Evolutionary conservation across 2,797 vertebrate genomes (phyloP).

Genomic region (Typhlichthys subterraneus): DNA sequence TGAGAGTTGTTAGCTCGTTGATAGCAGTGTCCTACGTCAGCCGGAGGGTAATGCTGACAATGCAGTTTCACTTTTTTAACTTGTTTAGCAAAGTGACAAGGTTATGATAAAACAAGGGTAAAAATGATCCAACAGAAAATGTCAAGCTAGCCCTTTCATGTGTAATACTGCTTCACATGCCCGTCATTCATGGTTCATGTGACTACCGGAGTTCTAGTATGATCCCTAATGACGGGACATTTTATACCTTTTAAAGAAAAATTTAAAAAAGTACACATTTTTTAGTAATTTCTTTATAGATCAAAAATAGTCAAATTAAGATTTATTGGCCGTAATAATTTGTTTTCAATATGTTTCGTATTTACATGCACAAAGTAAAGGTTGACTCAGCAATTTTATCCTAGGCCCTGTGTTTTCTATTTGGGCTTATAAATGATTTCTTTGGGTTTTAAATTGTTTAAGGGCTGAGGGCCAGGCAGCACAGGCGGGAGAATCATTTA

Average conservation of each 20-base stretch:
- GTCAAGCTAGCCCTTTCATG: constrained; percentile 11
- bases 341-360: constrained; percentile 78
- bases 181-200: constrained; percentile 70
- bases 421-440: background rate
- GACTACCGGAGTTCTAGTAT: constrained; percentile 37
- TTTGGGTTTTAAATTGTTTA: constrained; percentile 20
- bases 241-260: constrained; percentile 89
- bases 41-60: background rate
- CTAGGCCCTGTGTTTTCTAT: constrained; percentile 17
- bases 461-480: constrained; percentile 9
- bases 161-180: constrained; percentile 15
- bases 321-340: constrained; percentile 86
- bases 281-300: constrained; percentile 96
- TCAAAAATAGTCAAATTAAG: constrained; percentile 73
- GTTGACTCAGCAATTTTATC: constrained; percentile 44
- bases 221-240: constrained; percentile 74
- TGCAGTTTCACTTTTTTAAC: background rate
- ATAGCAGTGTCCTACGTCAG: background rate
- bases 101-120: background rate
- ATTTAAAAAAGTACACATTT: constrained; percentile 49
- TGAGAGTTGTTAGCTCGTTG: background rate
- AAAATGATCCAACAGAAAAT: background rate
- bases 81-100: background rate
- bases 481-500: background rate
- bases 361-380: constrained; percentile 72